Conservation (phyloP, 2,113 vertebrate genomes). For the Dascyllus trimaculatus region DNA sequence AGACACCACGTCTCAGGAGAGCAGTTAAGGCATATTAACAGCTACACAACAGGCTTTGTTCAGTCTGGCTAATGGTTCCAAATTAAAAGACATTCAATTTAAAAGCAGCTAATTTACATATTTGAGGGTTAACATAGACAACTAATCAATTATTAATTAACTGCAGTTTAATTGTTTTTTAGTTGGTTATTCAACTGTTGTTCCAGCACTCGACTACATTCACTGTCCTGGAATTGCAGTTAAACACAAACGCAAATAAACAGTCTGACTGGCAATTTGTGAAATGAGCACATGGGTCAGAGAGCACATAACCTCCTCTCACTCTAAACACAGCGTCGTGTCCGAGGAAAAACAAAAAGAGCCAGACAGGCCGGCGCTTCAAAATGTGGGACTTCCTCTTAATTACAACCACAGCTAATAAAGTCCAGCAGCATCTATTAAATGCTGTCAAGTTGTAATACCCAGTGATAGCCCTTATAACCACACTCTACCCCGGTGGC, state of each 20-base stretch:
- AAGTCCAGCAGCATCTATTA: conserved; percentile 54
- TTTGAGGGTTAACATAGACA: too few species aligned
- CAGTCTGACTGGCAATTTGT: conserved; percentile 2
- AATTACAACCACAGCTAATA: conserved; percentile 59
- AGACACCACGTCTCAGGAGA: too few species aligned
- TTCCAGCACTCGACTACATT: neutral
- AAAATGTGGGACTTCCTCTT: conserved; percentile 43
- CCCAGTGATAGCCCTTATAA: conserved; percentile 46
- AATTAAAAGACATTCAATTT: too few species aligned
- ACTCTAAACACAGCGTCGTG: conserved; percentile 14
- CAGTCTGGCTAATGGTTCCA: too few species aligned
- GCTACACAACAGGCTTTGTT: too few species aligned
- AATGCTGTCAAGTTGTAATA: conserved; percentile 41
- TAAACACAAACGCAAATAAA: neutral
- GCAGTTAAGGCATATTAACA: too few species aligned
- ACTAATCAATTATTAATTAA: too few species aligned
- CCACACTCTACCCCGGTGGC: conserved; percentile 43
- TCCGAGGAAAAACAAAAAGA: neutral
- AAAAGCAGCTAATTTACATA: too few species aligned
- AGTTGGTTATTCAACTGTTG: neutral
- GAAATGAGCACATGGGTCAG: neutral
- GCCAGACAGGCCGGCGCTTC: conserved; percentile 26
- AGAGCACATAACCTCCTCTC: conserved; percentile 8
- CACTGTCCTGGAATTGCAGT: neutral
- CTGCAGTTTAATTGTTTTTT: neutral